phyloP scores from a whole-genome alignment of 2,888 invertebrate genomes.

The Operophtera brumata region DNA sequence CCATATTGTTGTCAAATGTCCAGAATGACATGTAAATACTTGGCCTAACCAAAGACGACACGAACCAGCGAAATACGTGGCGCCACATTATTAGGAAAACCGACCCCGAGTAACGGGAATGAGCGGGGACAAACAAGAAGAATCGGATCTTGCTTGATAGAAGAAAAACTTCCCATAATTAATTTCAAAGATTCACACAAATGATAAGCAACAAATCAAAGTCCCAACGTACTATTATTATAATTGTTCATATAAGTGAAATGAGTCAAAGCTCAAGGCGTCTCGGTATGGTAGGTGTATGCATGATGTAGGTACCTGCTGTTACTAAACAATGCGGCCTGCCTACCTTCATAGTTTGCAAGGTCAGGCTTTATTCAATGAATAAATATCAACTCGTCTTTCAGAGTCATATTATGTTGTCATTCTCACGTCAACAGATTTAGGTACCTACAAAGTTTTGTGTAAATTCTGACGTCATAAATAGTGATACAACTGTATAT shows the following conservation, averaged over 20 bases:
- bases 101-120: no score
- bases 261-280: constrained; percentile 21
- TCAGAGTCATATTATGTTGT: not conserved
- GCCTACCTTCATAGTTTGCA: constrained; percentile 21
- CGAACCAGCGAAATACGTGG: no score
- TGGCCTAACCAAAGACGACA: no score
- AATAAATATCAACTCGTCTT: not conserved
- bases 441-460: no score
- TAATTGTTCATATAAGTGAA: constrained; percentile 3
- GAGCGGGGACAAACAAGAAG: no score
- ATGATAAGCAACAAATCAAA: not conserved
- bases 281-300: constrained; percentile 19
- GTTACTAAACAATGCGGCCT: constrained; percentile 29
- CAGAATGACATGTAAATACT: no score
- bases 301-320: constrained; percentile 18
- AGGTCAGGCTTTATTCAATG: constrained; percentile 20
- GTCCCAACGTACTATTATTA: constrained; percentile 1
- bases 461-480: no score
- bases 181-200: not conserved
- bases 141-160: no score
- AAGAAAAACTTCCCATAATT: no score
- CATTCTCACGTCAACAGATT: not conserved
- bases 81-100: no score
- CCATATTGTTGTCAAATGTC: no score
- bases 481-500: no score